Conservation (phyloP, 2,113 vertebrate species). For the Dryoscopus gambensis region DNA sequence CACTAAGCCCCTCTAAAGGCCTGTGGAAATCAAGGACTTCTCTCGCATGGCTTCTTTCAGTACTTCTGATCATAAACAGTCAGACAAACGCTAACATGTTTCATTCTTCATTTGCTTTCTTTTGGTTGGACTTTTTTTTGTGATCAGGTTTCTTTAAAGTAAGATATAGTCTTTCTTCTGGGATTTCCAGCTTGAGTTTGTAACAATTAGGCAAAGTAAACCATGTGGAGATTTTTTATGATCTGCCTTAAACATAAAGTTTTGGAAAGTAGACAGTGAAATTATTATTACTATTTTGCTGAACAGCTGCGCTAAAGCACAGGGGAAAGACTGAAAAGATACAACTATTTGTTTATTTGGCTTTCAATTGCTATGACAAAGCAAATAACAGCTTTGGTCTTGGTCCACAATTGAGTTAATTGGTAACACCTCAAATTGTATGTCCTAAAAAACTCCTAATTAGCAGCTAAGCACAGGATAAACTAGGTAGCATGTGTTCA, state of each 20-base stretch:
- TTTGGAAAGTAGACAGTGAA: conserved; percentile 67
- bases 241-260: conserved; percentile 59
- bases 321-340: conserved; percentile 3
- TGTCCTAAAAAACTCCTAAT: conserved; percentile 35
- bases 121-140: not conserved
- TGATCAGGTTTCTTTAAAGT: not conserved
- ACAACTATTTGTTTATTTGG: conserved; percentile 46
- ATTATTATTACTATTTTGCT: conserved; percentile 70
- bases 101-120: not conserved
- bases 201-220: conserved; percentile 48
- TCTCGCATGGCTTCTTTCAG: not conserved
- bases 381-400: conserved; percentile 56
- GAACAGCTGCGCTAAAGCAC: conserved; percentile 57
- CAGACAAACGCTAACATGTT: not conserved
- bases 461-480: not conserved
- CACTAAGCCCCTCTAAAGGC: not conserved
- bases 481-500: conserved; percentile 10
- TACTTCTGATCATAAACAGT: not conserved
- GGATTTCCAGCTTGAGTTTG: not conserved
- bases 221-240: conserved; percentile 19
- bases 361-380: conserved; percentile 53
- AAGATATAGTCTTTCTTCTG: not conserved
- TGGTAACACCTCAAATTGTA: conserved; percentile 44
- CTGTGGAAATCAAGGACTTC: not conserved
- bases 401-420: conserved; percentile 57